Conservation (phyloP, 1,140 invertebrate species). For the Caenorhabditis inopinata region DNA sequence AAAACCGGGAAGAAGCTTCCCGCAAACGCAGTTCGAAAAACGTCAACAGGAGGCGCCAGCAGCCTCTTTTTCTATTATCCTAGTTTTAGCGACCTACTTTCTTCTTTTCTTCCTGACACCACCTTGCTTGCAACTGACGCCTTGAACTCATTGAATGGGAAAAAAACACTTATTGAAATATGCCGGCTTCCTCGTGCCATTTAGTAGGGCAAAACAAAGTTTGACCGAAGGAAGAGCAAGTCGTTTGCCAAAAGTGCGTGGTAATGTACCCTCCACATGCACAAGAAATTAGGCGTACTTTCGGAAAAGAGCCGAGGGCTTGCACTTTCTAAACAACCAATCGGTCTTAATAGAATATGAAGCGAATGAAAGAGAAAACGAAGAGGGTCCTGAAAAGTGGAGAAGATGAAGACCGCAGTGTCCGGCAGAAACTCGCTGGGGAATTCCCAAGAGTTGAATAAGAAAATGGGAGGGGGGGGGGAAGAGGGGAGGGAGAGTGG, state of each 20-base stretch:
- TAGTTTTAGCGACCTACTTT: background rate
- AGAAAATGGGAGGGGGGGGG: background rate
- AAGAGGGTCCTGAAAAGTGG: background rate
- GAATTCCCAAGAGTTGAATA: background rate
- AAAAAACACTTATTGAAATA: background rate
- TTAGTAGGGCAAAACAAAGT: background rate
- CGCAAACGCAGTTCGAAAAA: background rate
- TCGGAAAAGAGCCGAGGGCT: background rate
- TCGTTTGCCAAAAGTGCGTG: background rate
- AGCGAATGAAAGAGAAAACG: constrained; percentile 12
- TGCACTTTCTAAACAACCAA: background rate
- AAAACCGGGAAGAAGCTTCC: background rate
- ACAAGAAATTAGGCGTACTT: background rate
- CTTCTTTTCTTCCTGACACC: background rate
- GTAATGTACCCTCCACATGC: background rate
- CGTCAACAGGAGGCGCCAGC: background rate
- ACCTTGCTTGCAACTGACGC: constrained; percentile 16
- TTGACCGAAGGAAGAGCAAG: too few relatives aligned
- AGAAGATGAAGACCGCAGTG: constrained; percentile 16
- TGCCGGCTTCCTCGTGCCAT: background rate
- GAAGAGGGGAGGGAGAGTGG: background rate
- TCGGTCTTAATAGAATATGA: constrained; percentile 21
- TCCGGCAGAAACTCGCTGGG: constrained; percentile 7
- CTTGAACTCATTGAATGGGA: background rate
- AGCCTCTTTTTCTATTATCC: background rate